Conservation (phyloP, 2,888 invertebrate species). For the Oscheius sp. region DNA sequence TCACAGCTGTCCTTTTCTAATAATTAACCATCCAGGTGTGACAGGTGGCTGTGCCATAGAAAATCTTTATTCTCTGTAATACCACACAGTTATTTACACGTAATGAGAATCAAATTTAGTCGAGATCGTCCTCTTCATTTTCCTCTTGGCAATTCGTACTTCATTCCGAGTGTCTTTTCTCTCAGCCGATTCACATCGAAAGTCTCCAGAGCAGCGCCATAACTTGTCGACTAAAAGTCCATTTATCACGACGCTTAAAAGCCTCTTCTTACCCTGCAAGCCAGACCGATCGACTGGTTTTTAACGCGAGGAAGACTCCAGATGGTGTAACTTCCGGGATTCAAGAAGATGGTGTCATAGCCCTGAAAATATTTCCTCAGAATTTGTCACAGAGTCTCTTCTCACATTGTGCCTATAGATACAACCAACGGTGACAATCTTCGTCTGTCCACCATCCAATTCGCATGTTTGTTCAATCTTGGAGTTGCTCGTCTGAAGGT, state of each 20-base stretch:
- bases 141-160: conserved; percentile 54
- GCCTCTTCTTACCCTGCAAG: conserved; percentile 38
- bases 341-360: conserved; percentile 59
- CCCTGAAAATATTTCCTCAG: conserved; percentile 38
- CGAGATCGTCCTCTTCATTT: conserved; percentile 34
- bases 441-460: conserved; percentile 46
- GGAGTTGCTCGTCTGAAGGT: conserved; percentile 41
- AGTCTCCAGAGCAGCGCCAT: conserved; percentile 43
- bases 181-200: conserved; percentile 51
- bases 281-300: conserved; percentile 48
- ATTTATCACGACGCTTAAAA: neutral
- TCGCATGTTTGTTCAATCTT: conserved; percentile 65
- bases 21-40: neutral
- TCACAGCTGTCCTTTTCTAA: neutral
- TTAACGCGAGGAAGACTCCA: conserved; percentile 58
- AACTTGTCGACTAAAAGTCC: conserved; percentile 8
- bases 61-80: conserved; percentile 17
- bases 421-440: conserved; percentile 60
- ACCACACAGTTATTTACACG: conserved; percentile 24
- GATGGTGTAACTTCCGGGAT: conserved; percentile 60
- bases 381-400: neutral
- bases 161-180: conserved; percentile 49
- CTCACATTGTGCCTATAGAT: conserved; percentile 58
- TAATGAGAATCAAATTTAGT: neutral
- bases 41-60: conserved; percentile 1